A percentile compares a stretch with the other conserved stretches of the same genome.
Evolutionary conservation across 2,113 vertebrate genomes (phyloP).

Genomic region (Cichladusa arquata): DNA sequence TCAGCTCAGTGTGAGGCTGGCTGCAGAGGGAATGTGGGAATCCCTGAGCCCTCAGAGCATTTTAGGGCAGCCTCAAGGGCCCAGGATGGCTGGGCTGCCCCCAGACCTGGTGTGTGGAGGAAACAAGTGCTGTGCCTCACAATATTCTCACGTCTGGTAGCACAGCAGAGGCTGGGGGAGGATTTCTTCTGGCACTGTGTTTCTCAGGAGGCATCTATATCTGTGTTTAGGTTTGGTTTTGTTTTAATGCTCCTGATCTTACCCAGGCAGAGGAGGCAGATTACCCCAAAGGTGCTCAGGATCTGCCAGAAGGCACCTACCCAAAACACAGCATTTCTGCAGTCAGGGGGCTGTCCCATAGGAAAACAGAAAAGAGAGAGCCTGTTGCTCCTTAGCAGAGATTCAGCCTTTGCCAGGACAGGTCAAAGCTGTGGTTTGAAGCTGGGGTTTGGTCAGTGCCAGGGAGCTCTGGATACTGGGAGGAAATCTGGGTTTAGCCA

Average conservation of each 20-base stretch:
- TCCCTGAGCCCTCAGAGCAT: background rate
- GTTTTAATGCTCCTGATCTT: background rate
- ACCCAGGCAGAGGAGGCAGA: background rate
- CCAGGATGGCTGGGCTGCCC: background rate
- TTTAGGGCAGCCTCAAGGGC: background rate
- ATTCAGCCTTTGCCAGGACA: background rate
- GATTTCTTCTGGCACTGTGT: background rate
- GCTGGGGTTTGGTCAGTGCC: background rate
- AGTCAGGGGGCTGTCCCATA: fast-evolving
- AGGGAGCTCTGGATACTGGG: fast-evolving
- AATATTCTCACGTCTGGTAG: background rate
- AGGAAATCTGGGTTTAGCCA: background rate
- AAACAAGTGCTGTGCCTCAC: background rate
- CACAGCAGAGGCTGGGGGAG: background rate
- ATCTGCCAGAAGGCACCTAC: background rate
- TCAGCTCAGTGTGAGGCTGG: fast-evolving
- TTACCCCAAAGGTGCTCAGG: background rate
- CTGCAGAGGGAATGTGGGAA: background rate
- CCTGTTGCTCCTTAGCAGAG: background rate
- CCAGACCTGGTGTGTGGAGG: background rate
- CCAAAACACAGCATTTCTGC: background rate
- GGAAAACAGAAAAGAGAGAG: background rate
- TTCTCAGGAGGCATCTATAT: background rate
- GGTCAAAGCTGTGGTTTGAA: background rate
- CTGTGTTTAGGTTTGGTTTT: background rate